phyloP scores from a whole-genome alignment of 2,888 invertebrate species.

The Spisula solida region DNA sequence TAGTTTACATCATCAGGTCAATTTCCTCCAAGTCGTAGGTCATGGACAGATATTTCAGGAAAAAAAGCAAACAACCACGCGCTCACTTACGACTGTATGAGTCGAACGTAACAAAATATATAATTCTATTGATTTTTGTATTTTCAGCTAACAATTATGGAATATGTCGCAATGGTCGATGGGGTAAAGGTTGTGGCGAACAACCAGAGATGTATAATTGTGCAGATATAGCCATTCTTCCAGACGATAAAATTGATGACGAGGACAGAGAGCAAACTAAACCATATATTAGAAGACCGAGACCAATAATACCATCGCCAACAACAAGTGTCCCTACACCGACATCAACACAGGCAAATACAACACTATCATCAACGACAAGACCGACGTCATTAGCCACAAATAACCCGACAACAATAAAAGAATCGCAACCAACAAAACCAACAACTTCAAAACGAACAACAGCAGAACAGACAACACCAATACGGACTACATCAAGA shows the following conservation, averaged over 20 bases:
- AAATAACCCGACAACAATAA: background rate
- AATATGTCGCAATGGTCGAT: conserved; percentile 42
- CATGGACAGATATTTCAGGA: too few relatives aligned
- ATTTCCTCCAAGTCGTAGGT: too few relatives aligned
- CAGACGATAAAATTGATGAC: background rate
- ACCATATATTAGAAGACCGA: background rate
- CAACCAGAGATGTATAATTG: conserved; percentile 60
- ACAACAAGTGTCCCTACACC: background rate
- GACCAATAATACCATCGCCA: conserved; percentile 3
- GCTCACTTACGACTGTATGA: too few relatives aligned
- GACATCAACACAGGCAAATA: background rate
- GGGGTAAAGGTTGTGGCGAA: conserved; percentile 56
- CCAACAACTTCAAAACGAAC: background rate
- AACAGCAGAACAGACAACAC: background rate
- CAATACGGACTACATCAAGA: background rate
- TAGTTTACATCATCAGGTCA: too few relatives aligned
- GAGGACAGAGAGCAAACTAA: background rate
- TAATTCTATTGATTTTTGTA: background rate
- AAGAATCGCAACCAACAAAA: background rate
- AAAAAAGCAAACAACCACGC: too few relatives aligned
- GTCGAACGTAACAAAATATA: too few relatives aligned
- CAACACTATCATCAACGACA: background rate
- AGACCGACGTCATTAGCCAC: too few relatives aligned
- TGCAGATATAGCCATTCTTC: conserved; percentile 55
- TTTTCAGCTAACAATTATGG: conserved; percentile 55